A percentile compares a stretch with the other conserved stretches of the same genome.
Conservation (phyloP, 2,797 vertebrate species). For the Hyperoplus immaculatus region DNA sequence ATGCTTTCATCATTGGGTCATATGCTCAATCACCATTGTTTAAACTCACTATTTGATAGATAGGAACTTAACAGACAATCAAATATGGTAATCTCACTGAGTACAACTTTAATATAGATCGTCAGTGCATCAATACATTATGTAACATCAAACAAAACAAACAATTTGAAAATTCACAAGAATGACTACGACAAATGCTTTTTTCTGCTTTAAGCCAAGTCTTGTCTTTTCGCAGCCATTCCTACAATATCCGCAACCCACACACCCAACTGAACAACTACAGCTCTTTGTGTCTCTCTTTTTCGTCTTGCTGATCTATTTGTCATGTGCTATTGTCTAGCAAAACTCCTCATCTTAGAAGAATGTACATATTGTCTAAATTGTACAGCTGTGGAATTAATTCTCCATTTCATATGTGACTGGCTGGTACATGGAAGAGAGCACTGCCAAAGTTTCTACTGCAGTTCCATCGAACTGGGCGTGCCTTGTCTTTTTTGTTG, state of each 20-base stretch:
- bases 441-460: background rate
- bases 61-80: no score
- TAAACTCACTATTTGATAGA: no score
- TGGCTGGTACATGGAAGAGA: background rate
- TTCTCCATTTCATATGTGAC: background rate
- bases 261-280: background rate
- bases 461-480: background rate
- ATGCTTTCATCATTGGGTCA: no score
- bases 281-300: background rate
- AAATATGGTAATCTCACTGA: no score
- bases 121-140: no score
- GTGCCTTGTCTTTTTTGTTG: background rate
- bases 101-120: background rate
- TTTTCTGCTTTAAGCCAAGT: background rate
- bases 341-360: background rate
- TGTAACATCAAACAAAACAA: background rate
- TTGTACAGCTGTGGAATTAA: no score
- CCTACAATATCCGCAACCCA: background rate
- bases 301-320: no score
- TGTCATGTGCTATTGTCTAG: background rate
- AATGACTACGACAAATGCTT: background rate
- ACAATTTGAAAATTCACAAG: background rate
- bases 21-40: no score
- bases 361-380: background rate
- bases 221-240: background rate